Evolutionary conservation across 2,797 vertebrate species (phyloP).

Genomic region (Sebastolobus alascanus): DNA sequence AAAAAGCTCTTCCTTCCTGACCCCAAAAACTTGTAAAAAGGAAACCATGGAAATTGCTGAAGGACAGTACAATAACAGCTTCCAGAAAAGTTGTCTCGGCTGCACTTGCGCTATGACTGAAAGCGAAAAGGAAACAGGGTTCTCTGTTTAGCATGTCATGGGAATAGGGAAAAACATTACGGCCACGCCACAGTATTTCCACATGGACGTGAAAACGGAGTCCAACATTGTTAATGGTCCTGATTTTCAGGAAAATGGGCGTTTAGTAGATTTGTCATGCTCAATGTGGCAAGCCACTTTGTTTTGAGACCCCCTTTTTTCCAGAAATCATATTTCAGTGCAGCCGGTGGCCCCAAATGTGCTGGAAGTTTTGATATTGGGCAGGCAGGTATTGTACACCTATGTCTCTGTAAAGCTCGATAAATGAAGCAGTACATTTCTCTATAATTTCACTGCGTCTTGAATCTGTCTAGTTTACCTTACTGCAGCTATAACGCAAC

Average conservation of each 20-base stretch:
- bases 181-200: constrained; percentile 40
- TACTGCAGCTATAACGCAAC: constrained; percentile 48
- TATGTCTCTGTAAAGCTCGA: constrained; percentile 42
- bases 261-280: constrained; percentile 66
- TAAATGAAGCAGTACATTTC: constrained; percentile 52
- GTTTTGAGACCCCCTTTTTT: constrained; percentile 48
- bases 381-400: constrained; percentile 49
- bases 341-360: constrained; percentile 20
- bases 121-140: constrained; percentile 57
- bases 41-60: constrained; percentile 65
- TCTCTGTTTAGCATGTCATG: constrained; percentile 49
- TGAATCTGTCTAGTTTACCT: constrained; percentile 53
- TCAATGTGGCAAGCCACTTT: constrained; percentile 56
- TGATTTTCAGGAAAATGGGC: constrained; percentile 55
- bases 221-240: constrained; percentile 30
- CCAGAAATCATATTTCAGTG: constrained; percentile 59
- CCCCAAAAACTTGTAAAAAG: constrained; percentile 63
- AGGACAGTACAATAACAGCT: constrained; percentile 57
- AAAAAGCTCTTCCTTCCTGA: constrained; percentile 80
- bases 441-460: constrained; percentile 40
- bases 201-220: constrained; percentile 57
- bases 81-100: constrained; percentile 41
- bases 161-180: constrained; percentile 64
- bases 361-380: constrained; percentile 57
- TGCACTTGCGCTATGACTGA: constrained; percentile 29